Evolutionary conservation across 2,797 vertebrate species (phyloP), one percentile per base, ranked within the genome.

Genomic region (Spinus olivaceus): DNA sequence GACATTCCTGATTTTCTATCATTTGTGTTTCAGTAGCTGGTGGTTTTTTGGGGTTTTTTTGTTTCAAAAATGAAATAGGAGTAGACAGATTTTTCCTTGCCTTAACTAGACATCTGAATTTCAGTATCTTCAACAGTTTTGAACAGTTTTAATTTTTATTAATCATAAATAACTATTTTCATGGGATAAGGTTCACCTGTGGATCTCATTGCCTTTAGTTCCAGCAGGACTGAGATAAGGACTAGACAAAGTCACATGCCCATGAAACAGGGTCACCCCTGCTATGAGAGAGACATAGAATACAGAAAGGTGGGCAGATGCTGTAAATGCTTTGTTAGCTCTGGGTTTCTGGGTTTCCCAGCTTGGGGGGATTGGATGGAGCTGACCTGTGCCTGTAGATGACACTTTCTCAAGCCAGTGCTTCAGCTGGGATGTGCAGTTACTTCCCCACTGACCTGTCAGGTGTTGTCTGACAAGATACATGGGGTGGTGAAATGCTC

Each of bases 401-500:
- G 18, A 66, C 17, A 41, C 12, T 69, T 76, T 39, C 46, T 46
- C 51, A 60, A 80, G 67, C 30, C 39, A 76, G 1, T 20, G 28
- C 9, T 57, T 71, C 42, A 66, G 32, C 53, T 79, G 32, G 44
- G 49, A 90, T 78, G 37, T 8, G 37, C 35, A 64, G 47, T 67
- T 30, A 6, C 23, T 49, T 74, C 44, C 37, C 66, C 50, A 10
- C 8, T 24, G 47, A 73, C 72, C 60, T 53, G 47, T 12, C 78
- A 94, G 66, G 35, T 65, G 10, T 32, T 57, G 61, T 54, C 64
- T 84, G 70, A 88, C 73, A 90, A 91, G 92, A 95, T 46, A 59
- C 51, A 85, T 64, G 16, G 32, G 30, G 57, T 47, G 61, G 39
- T 53, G 67, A 65, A 81, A 51, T 30, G 32, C 18, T 95, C 65